phyloP scores from a whole-genome alignment of 2,113 vertebrate species.

The Scolopax mira region DNA sequence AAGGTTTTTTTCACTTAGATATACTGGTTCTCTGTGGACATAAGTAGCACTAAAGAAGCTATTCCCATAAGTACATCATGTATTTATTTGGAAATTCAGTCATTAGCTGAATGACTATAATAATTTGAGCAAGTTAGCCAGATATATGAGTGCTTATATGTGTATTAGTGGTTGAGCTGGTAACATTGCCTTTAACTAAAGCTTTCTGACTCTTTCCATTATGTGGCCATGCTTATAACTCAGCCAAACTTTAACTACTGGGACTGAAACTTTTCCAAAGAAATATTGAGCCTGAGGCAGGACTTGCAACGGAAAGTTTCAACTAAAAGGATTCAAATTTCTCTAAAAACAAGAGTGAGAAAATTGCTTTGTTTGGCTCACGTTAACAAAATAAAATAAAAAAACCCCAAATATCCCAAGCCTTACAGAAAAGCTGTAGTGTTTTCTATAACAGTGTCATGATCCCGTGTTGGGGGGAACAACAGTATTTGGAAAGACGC shows the following conservation, averaged over 20 bases:
- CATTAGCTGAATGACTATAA: not conserved
- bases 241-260: slow-evolving; percentile 7
- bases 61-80: not conserved
- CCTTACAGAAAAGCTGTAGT: not conserved
- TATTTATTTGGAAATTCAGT: not conserved
- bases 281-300: slow-evolving; percentile 3
- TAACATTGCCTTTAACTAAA: not conserved
- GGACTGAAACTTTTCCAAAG: slow-evolving; percentile 13
- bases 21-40: not conserved
- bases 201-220: slow-evolving; percentile 34
- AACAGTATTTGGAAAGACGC: not conserved
- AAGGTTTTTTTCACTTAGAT: not conserved
- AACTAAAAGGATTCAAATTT: slow-evolving; percentile 1
- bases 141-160: not conserved
- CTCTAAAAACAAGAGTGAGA: not conserved
- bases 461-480: not conserved
- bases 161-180: not conserved
- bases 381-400: not conserved
- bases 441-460: not conserved
- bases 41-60: not conserved
- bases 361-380: not conserved
- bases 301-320: not conserved
- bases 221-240: not conserved
- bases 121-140: not conserved
- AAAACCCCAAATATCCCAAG: not conserved